phyloP scores from a whole-genome alignment of 2,888 invertebrate species.

The Drosophila falleni region DNA sequence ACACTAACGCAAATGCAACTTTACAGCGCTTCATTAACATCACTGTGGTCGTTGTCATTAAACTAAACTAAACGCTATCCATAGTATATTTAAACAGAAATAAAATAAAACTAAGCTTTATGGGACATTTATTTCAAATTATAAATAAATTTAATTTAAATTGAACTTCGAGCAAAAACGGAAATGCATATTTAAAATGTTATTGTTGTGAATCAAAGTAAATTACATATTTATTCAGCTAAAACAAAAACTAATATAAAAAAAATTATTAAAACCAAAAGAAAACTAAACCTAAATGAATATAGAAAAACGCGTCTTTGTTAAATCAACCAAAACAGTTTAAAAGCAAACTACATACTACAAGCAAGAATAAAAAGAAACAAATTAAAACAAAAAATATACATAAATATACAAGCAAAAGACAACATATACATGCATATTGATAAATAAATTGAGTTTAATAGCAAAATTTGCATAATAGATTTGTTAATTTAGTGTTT shows the following conservation, averaged over 20 bases:
- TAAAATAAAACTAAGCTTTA: constrained; percentile 61
- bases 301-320: constrained; percentile 62
- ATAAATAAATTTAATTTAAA: constrained; percentile 53
- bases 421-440: constrained; percentile 47
- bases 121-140: constrained; percentile 60
- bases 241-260: constrained; percentile 15
- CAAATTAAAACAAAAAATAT: constrained; percentile 17
- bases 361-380: constrained; percentile 26
- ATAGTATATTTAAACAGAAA: constrained; percentile 23
- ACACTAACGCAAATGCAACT: constrained; percentile 27
- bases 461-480: constrained; percentile 71
- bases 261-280: constrained; percentile 8
- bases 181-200: constrained; percentile 78
- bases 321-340: constrained; percentile 55
- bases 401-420: constrained; percentile 26
- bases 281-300: constrained; percentile 10
- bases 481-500: constrained; percentile 80
- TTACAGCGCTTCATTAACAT: constrained; percentile 4
- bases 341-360: constrained; percentile 34
- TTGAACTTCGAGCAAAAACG: constrained; percentile 55
- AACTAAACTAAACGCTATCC: constrained; percentile 43
- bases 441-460: constrained; percentile 67
- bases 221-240: constrained; percentile 62
- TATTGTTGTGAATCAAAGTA: constrained; percentile 82
- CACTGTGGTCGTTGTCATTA: constrained; percentile 6